phyloP scores from a whole-genome alignment of 2,113 vertebrate genomes.

The Rhombomys opimus region DNA sequence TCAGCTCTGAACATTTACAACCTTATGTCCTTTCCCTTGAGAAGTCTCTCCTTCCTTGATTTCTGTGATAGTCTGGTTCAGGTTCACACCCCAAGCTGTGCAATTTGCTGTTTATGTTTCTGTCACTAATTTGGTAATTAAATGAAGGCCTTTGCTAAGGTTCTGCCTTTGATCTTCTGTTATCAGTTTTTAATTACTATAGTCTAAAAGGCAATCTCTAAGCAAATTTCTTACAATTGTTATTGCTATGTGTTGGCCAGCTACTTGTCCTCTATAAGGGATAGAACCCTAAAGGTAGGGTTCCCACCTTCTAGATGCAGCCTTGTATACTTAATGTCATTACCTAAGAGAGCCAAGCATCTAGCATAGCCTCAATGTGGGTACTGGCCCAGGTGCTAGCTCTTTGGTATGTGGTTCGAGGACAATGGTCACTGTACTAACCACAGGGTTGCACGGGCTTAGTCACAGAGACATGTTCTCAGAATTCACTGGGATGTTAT shows the following conservation, averaged over 20 bases:
- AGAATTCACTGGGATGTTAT: background rate
- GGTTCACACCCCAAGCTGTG: background rate
- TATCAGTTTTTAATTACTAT: background rate
- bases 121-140: background rate
- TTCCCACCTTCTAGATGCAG: background rate
- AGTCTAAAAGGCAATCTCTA: background rate
- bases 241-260: background rate
- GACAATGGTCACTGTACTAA: background rate
- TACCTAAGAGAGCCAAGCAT: background rate
- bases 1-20: background rate
- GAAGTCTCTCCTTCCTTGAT: background rate
- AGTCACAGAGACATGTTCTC: background rate
- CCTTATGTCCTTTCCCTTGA: background rate
- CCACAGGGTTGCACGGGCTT: background rate
- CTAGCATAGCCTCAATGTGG: background rate
- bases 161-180: background rate
- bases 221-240: background rate
- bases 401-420: background rate
- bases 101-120: constrained; percentile 3
- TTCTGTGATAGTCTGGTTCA: background rate
- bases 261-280: background rate
- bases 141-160: background rate
- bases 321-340: background rate
- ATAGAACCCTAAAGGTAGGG: no score
- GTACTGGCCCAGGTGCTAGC: background rate